A percentile compares a stretch with the other conserved stretches of the same genome.
These are phyloP conservation scores for Typhlomys cinereus DNA, from an alignment of 2,113 vertebrate genomes.

Conservation along the genomic window DNA sequence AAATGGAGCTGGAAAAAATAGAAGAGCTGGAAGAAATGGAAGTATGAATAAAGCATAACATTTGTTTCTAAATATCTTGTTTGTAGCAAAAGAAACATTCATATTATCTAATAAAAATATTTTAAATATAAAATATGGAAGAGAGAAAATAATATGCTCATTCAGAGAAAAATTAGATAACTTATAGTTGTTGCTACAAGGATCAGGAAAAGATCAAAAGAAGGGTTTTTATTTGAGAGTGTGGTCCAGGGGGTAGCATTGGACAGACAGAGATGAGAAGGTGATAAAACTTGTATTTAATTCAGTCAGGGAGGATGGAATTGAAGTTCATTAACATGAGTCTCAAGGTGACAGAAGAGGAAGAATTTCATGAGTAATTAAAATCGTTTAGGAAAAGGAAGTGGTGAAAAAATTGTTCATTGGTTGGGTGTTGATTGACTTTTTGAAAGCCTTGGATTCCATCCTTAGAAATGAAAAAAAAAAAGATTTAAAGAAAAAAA, in stretches of 20 bases:
- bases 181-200: neutral
- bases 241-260: neutral
- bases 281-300: neutral
- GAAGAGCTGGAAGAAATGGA: neutral
- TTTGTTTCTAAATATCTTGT: neutral
- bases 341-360: neutral
- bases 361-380: neutral
- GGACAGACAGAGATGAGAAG: neutral
- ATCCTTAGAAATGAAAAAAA: neutral
- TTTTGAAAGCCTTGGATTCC: neutral
- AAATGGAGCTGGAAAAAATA: neutral
- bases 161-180: neutral
- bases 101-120: neutral
- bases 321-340: neutral
- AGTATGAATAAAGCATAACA: neutral
- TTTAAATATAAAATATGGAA: conserved; percentile 8
- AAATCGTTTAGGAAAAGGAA: neutral
- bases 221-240: neutral
- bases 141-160: neutral
- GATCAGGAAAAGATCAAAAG: neutral
- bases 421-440: neutral
- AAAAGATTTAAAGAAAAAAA: neutral
- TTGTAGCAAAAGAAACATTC: neutral
- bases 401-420: neutral
- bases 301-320: neutral